Evolutionary conservation across 2,113 vertebrate species (phyloP).

Genomic region (Blennius ocellaris): DNA sequence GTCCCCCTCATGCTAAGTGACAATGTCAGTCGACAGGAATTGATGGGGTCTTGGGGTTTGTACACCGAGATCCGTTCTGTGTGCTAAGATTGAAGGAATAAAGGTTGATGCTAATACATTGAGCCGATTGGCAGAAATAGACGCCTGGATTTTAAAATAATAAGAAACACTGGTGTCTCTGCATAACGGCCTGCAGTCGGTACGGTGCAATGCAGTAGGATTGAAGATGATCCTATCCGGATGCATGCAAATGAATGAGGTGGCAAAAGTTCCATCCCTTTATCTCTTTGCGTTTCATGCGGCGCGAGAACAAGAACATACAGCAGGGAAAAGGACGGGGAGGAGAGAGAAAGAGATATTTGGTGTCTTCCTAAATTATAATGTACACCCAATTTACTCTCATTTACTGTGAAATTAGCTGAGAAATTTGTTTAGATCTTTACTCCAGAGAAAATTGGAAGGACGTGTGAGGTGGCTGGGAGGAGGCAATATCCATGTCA

Average conservation of each 20-base stretch:
- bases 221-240: constrained; percentile 45
- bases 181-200: constrained; percentile 15
- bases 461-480: constrained; percentile 34
- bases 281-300: neutral
- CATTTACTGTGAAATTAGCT: constrained; percentile 79
- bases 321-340: neutral
- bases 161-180: constrained; percentile 12
- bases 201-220: constrained; percentile 40
- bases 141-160: too few relatives aligned
- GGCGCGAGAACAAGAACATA: constrained; percentile 15
- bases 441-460: constrained; percentile 53
- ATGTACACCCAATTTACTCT: constrained; percentile 80
- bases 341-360: constrained; percentile 35
- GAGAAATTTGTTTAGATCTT: constrained; percentile 76
- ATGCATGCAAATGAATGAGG: constrained; percentile 47
- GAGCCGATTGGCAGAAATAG: too few relatives aligned
- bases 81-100: neutral
- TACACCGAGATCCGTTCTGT: neutral
- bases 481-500: constrained; percentile 47
- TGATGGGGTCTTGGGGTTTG: too few relatives aligned
- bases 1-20: constrained; percentile 9
- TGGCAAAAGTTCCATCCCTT: constrained; percentile 28
- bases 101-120: constrained; percentile 6
- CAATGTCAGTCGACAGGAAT: constrained; percentile 9
- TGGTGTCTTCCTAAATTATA: constrained; percentile 74